These are phyloP conservation scores for Craterocephalus amniculus DNA, from an alignment of 2,797 vertebrate genomes.

Conservation along the genomic window DNA sequence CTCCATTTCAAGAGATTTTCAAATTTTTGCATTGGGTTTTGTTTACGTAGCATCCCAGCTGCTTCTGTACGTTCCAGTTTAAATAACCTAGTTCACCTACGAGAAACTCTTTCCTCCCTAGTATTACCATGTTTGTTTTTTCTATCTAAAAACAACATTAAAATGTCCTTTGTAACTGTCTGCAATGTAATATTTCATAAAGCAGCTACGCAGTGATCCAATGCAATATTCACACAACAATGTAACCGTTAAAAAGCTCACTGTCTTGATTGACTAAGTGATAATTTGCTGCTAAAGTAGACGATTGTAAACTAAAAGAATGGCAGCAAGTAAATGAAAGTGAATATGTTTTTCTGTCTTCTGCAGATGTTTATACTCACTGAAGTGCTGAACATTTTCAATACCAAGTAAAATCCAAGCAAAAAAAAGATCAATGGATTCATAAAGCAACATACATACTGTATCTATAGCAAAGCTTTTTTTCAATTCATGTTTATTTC, in stretches of 20 bases:
- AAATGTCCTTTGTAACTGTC: not conserved
- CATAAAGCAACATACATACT: no score
- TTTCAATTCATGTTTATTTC: not conserved
- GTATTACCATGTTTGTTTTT: not conserved
- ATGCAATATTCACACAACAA: slow-evolving; percentile 7
- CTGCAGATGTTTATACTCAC: not conserved
- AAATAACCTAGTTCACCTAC: not conserved
- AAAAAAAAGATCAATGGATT: not conserved
- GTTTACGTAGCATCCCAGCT: no score
- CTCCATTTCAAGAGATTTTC: no score
- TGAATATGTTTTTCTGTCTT: not conserved
- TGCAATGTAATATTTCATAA: slow-evolving; percentile 1
- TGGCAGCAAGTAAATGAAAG: not conserved
- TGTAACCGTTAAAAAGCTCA: not conserved
- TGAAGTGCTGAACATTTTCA: not conserved
- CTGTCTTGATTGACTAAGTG: not conserved
- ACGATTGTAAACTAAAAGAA: not conserved
- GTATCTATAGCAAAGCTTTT: not conserved
- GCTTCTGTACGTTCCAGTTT: not conserved
- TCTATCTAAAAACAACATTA: not conserved
- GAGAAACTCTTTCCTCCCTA: not conserved
- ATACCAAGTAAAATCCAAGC: not conserved
- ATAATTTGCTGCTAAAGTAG: not conserved
- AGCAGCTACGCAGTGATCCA: not conserved
- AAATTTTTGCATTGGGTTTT: no score